Evolutionary conservation across 2,113 vertebrate genomes (phyloP).

Genomic region (Coturnix japonica): DNA sequence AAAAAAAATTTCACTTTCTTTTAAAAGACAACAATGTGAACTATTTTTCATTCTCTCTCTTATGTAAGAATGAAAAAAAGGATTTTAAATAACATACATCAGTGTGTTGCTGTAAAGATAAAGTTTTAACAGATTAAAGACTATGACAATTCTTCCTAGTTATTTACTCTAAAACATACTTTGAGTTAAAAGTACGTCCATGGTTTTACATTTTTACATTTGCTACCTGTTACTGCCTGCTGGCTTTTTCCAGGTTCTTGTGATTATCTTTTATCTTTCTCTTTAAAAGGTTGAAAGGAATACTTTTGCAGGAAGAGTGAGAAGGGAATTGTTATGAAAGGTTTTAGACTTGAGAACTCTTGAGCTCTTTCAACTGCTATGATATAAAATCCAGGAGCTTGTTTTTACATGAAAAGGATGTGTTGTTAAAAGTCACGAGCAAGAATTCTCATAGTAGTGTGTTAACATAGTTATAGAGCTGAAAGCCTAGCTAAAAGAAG

Average conservation of each 20-base stretch:
- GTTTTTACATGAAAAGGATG: background rate
- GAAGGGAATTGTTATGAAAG: background rate
- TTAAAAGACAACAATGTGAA: background rate
- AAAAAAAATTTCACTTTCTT: background rate
- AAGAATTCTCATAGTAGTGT: background rate
- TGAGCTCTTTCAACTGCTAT: background rate
- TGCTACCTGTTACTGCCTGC: background rate
- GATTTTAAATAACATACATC: background rate
- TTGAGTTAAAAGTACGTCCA: background rate
- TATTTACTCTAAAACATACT: background rate
- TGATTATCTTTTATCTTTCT: background rate
- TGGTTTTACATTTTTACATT: too few relatives aligned
- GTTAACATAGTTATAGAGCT: background rate
- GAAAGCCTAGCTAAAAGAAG: background rate
- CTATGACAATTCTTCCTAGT: background rate
- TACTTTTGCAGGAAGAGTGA: background rate
- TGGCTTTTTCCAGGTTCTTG: background rate
- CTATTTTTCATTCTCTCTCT: background rate
- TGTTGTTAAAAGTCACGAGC: background rate
- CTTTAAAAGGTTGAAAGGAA: background rate
- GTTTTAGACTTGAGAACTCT: background rate
- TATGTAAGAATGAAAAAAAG: background rate
- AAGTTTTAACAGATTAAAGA: background rate
- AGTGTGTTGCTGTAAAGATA: background rate
- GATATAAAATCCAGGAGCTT: background rate